Conservation (phyloP, 2,797 vertebrate genomes). For the Tokudaia muenninki region DNA sequence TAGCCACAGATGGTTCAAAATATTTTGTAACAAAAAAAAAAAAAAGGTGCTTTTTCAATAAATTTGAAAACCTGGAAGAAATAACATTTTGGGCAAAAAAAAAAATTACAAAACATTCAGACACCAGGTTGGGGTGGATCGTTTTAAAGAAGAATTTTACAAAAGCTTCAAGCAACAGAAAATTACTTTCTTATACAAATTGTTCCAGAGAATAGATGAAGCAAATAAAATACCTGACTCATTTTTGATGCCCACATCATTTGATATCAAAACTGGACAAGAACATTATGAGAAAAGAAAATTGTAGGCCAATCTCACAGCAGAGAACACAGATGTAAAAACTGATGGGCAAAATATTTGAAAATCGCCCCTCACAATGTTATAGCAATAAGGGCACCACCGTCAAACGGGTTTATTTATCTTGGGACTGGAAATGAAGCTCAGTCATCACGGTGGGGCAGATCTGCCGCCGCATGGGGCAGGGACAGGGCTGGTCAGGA, state of each 20-base stretch:
- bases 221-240: constrained; percentile 40
- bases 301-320: background rate
- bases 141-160: constrained; percentile 35
- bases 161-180: constrained; percentile 59
- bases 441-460: rapidly evolving
- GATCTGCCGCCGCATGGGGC: rapidly evolving
- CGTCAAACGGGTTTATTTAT: background rate
- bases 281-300: constrained; percentile 19
- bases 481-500: background rate
- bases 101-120: background rate
- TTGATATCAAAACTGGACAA: constrained; percentile 25
- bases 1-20: background rate
- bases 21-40: background rate
- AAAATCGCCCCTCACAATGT: background rate
- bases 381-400: rapidly evolving
- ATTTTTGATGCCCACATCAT: background rate
- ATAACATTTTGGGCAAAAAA: constrained; percentile 13
- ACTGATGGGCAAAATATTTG: background rate
- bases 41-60: background rate
- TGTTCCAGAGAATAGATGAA: background rate
- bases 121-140: background rate
- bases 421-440: too few species aligned
- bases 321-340: background rate
- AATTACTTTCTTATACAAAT: constrained; percentile 38
- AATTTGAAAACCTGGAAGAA: background rate